phyloP scores from a whole-genome alignment of 2,797 vertebrate genomes.

The Rhinophrynus dorsalis region DNA sequence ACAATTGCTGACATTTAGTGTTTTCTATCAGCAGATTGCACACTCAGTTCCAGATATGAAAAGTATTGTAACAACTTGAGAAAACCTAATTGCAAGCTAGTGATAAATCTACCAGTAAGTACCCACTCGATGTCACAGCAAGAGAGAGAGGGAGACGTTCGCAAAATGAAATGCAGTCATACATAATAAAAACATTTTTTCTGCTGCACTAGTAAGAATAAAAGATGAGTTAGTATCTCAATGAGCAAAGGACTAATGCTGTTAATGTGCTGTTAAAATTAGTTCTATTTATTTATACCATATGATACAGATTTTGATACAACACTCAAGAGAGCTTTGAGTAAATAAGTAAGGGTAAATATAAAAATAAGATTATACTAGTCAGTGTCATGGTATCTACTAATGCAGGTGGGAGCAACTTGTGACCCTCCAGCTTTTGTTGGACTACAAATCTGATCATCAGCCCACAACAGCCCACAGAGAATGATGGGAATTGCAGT shows the following conservation, averaged over 20 bases:
- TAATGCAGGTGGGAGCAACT: no score
- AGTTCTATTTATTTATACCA: no score
- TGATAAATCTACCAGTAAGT: slow-evolving; percentile 3
- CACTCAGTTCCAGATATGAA: slow-evolving; percentile 6
- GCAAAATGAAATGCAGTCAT: slow-evolving; percentile 5
- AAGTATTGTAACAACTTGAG: slow-evolving; percentile 28
- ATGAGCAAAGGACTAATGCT: neutral
- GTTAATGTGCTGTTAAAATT: neutral
- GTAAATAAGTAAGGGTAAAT: no score
- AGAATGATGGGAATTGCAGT: no score
- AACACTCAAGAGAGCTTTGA: no score
- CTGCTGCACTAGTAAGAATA: neutral
- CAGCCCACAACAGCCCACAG: no score
- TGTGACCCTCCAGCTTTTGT: no score
- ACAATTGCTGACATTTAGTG: neutral
- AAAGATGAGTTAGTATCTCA: neutral
- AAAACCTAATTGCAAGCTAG: slow-evolving; percentile 8
- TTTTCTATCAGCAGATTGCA: neutral
- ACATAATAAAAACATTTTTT: neutral
- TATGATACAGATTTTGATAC: no score
- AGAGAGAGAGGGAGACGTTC: slow-evolving; percentile 53
- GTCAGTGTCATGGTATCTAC: no score
- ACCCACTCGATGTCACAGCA: slow-evolving; percentile 5
- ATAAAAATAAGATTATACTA: no score
- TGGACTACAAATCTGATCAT: no score